phyloP scores from a whole-genome alignment of 2,113 vertebrate species.

The Phrynosoma platyrhinos region DNA sequence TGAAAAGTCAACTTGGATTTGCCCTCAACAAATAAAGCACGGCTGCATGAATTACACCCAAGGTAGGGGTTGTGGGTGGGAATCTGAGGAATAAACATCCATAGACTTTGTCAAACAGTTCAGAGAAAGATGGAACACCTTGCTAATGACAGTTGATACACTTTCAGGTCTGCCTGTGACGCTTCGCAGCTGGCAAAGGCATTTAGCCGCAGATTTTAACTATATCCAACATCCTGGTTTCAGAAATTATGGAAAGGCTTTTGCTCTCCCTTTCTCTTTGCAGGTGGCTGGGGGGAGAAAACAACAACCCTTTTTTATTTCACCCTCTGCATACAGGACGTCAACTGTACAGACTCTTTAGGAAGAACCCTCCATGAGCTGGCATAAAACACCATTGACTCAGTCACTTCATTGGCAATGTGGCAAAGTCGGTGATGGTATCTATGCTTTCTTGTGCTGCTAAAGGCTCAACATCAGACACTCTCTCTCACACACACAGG shows the following conservation, averaged over 20 bases:
- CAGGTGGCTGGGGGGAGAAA: not conserved
- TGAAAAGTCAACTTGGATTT: slow-evolving; percentile 17
- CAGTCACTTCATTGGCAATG: not conserved
- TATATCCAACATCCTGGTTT: not conserved
- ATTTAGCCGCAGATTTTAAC: not conserved
- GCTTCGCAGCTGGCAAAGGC: not conserved
- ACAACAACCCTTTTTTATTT: not conserved
- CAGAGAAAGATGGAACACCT: not conserved
- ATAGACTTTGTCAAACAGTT: not conserved
- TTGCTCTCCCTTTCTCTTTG: not conserved
- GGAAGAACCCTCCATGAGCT: not conserved
- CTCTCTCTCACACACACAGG: not conserved
- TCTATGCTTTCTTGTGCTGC: not conserved
- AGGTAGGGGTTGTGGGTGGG: not conserved
- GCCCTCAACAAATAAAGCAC: not conserved
- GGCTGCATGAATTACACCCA: not conserved
- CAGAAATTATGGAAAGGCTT: not conserved
- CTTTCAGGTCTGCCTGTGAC: rapidly evolving
- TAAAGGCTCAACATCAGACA: not conserved
- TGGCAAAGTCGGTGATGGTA: not conserved
- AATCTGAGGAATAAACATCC: not conserved
- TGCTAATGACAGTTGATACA: not conserved
- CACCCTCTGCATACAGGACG: not conserved
- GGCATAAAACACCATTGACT: not conserved
- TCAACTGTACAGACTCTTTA: not conserved